Evolutionary conservation across 2,888 invertebrate genomes (phyloP).

Genomic region (Lagria hirta): DNA sequence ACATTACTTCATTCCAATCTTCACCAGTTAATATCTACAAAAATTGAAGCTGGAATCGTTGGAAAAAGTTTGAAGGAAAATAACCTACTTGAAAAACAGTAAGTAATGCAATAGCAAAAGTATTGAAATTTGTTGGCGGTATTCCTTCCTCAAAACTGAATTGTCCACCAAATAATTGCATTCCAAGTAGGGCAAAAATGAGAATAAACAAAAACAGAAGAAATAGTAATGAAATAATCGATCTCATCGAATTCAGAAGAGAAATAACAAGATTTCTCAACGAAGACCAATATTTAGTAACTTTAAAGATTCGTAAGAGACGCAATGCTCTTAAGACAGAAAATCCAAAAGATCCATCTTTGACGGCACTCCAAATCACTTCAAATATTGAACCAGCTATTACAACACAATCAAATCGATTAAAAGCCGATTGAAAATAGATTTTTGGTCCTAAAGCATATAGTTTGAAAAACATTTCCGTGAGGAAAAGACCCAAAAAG

Average conservation of each 20-base stretch:
- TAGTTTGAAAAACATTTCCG: constrained; percentile 99
- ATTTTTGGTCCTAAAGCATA: constrained; percentile 96
- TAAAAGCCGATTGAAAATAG: constrained; percentile 99
- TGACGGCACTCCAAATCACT: constrained; percentile 94
- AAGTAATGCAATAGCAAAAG: constrained; percentile 97
- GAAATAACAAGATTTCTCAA: constrained; percentile 97
- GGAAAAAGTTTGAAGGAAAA: too few relatives aligned
- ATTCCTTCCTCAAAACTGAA: constrained; percentile 89
- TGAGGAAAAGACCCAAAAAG: constrained; percentile 96
- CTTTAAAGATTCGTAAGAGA: constrained; percentile 97
- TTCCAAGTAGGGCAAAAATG: constrained; percentile 97
- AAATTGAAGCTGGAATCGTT: constrained; percentile 3
- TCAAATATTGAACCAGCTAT: constrained; percentile 98
- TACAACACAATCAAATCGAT: constrained; percentile 99
- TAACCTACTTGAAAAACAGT: constrained; percentile 94
- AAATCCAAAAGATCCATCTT: constrained; percentile 95
- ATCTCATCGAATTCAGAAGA: constrained; percentile 97
- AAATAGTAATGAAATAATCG: constrained; percentile 98
- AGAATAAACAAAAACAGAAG: constrained; percentile 99
- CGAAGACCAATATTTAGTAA: constrained; percentile 97
- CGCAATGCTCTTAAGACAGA: constrained; percentile 96
- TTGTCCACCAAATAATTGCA: constrained; percentile 99
- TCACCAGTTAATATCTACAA: constrained; percentile 97
- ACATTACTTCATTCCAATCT: constrained; percentile 99
- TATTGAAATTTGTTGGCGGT: constrained; percentile 98